phyloP scores from a whole-genome alignment of 92 coral and sea anemone species.

The Nematostella vectensis region DNA sequence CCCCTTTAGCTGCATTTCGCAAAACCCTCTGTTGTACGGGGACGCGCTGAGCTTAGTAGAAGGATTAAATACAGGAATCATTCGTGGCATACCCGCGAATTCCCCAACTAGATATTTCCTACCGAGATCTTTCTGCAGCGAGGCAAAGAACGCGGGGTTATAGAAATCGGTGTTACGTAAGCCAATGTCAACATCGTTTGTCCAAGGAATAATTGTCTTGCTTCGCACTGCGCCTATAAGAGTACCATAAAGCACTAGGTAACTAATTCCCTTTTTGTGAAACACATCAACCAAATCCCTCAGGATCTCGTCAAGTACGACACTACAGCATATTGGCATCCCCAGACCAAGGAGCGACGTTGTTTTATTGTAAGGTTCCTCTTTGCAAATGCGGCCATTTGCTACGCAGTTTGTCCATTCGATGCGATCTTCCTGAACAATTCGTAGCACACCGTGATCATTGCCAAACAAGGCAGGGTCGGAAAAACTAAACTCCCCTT shows the following conservation, averaged over 20 bases:
- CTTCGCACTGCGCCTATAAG: constrained; percentile 25
- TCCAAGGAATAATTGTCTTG: constrained; percentile 30
- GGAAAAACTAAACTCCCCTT: not conserved
- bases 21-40: constrained; percentile 3
- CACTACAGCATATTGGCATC: constrained; percentile 19
- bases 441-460: constrained; percentile 23
- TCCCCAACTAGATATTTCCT: constrained; percentile 10
- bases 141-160: not conserved
- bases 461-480: not conserved
- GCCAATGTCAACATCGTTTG: constrained; percentile 19
- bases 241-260: constrained; percentile 22
- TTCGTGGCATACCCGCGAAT: constrained; percentile 5
- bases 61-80: constrained; percentile 11
- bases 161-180: constrained; percentile 1
- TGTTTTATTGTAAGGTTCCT: constrained; percentile 8
- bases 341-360: constrained; percentile 29
- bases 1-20: constrained; percentile 16
- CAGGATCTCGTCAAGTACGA: not conserved
- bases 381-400: constrained; percentile 33
- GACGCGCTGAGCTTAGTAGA: constrained; percentile 2
- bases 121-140: not conserved
- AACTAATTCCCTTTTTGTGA: constrained; percentile 10
- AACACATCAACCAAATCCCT: constrained; percentile 13
- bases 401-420: constrained; percentile 68
- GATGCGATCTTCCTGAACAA: constrained; percentile 40